Conservation (phyloP, 2,113 vertebrate species). For the Ia io region DNA sequence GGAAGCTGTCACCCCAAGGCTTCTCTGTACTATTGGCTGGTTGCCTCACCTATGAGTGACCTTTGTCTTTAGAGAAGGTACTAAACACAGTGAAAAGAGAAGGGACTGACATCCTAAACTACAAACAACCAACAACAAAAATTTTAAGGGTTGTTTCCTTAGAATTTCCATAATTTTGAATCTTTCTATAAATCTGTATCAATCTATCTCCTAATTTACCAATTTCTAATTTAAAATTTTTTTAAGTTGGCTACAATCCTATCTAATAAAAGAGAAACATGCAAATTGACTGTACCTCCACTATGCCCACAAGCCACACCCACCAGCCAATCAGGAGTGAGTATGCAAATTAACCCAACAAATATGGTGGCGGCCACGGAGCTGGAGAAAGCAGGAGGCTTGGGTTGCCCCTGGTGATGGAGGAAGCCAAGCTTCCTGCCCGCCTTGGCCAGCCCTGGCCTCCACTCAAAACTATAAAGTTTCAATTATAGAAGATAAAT, state of each 20-base stretch:
- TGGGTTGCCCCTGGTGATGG: too few species aligned
- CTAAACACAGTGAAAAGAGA: neutral
- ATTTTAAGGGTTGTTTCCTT: neutral
- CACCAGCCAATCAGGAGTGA: too few species aligned
- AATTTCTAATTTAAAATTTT: conserved; percentile 19
- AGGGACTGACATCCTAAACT: neutral
- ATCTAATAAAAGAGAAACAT: too few species aligned
- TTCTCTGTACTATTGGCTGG: neutral
- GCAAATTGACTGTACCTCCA: too few species aligned
- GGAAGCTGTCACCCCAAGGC: neutral
- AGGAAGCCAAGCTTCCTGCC: too few species aligned
- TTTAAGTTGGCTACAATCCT: neutral
- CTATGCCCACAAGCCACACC: too few species aligned
- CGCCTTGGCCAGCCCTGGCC: too few species aligned
- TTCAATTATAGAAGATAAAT: too few species aligned
- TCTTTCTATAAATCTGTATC: neutral
- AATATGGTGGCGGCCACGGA: too few species aligned
- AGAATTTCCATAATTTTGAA: neutral
- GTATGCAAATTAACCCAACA: too few species aligned
- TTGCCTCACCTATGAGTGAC: neutral
- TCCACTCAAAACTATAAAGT: too few species aligned
- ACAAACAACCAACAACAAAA: neutral
- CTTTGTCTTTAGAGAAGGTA: neutral
- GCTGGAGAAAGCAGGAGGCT: too few species aligned
- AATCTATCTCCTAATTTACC: neutral